A percentile compares a stretch with the other conserved stretches of the same genome.
Conservation (phyloP, 2,113 vertebrate genomes). For the Alethe castanea region DNA sequence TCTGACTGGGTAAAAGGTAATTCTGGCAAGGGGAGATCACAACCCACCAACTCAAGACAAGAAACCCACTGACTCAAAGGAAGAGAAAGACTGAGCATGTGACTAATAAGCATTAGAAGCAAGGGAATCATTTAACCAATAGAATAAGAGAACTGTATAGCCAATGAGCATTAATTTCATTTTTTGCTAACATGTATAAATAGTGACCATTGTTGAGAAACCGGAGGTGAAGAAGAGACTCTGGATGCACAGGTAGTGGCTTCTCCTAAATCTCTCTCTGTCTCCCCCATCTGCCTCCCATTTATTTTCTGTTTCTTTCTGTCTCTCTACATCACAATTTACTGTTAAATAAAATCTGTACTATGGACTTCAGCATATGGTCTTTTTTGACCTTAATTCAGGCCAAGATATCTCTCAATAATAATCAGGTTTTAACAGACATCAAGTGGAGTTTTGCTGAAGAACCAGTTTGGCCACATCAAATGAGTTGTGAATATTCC, state of each 20-base stretch:
- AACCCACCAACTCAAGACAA: not conserved
- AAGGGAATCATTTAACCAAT: not conserved
- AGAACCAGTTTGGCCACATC: not conserved
- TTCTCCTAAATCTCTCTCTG: not conserved
- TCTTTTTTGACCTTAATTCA: not conserved
- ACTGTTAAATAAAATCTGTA: not conserved
- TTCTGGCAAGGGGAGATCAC: not conserved
- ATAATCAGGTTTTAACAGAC: not conserved
- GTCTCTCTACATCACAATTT: not conserved
- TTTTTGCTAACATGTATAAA: not conserved
- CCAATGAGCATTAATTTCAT: not conserved
- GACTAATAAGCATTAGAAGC: not conserved
- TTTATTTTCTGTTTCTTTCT: not conserved
- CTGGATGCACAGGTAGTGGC: not conserved
- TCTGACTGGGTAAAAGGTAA: not conserved
- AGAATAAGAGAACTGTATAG: not conserved
- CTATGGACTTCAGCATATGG: not conserved
- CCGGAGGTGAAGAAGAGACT: not conserved
- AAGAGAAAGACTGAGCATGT: not conserved
- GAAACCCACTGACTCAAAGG: not conserved
- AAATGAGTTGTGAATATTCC: not conserved
- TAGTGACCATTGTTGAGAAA: not conserved
- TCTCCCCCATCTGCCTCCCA: accelerated
- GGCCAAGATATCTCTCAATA: not conserved
- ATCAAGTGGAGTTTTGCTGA: not conserved